A percentile compares a stretch with the other conserved stretches of the same genome.
These are phyloP conservation scores for sheep (Ovis aries) DNA, from an alignment of 2,113 vertebrate genomes.

Conservation along the genomic window DNA sequence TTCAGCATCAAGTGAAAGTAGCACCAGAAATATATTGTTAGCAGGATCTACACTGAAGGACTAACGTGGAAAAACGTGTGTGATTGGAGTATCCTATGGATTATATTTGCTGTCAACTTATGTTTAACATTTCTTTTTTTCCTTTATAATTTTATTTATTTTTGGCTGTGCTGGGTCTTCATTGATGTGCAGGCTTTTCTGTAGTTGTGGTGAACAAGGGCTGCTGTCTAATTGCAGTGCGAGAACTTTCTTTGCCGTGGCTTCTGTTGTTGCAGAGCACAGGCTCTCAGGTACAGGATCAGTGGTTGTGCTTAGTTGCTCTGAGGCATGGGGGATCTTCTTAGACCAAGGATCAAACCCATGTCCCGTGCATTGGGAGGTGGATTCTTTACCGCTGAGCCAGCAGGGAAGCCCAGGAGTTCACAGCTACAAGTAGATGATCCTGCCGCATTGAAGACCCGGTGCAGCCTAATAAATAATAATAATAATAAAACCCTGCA, in stretches of 20 bases:
- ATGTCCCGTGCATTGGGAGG: not conserved
- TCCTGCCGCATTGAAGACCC: not conserved
- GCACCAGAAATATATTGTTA: not conserved
- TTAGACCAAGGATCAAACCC: not conserved
- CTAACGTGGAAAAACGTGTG: not conserved
- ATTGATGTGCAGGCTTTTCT: not conserved
- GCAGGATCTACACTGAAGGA: not conserved
- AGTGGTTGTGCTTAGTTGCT: not conserved
- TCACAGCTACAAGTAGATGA: not conserved
- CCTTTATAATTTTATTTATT: not conserved
- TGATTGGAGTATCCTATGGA: not conserved
- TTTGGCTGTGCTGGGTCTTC: not conserved
- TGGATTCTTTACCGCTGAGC: not conserved
- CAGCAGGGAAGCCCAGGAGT: not conserved
- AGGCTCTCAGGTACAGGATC: not conserved
- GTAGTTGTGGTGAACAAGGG: not conserved
- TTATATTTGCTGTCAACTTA: not conserved
- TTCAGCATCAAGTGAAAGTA: not conserved
- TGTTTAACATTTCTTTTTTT: not conserved
- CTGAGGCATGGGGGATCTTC: not conserved
- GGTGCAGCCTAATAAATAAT: not conserved
- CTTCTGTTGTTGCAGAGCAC: not conserved
- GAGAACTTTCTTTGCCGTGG: not conserved
- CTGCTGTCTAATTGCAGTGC: not conserved
- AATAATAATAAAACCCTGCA: not conserved